Evolutionary conservation across 1,140 invertebrate species (phyloP).

Genomic region (Macrotrachela quadricornifera): DNA sequence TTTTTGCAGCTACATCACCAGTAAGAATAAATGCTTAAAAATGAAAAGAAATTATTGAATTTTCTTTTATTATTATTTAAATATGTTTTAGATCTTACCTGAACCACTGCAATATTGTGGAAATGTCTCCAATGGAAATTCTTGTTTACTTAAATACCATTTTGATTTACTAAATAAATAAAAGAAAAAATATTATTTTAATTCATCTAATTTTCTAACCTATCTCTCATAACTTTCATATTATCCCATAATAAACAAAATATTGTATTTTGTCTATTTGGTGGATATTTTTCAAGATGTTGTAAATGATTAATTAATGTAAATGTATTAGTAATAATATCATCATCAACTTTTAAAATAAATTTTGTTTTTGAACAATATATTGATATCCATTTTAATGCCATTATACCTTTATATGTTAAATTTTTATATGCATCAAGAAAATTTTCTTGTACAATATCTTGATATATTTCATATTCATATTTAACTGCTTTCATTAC

Average conservation of each 20-base stretch:
- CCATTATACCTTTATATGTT: slow-evolving; percentile 69
- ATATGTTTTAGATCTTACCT: too few species aligned
- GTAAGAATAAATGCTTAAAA: too few species aligned
- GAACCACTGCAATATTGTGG: slow-evolving; percentile 32
- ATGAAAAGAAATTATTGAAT: too few species aligned
- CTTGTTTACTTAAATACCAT: slow-evolving; percentile 27
- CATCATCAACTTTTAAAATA: slow-evolving; percentile 54
- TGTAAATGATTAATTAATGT: not conserved
- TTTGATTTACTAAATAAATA: slow-evolving; percentile 29
- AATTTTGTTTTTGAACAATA: slow-evolving; percentile 41
- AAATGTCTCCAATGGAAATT: slow-evolving; percentile 24
- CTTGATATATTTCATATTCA: slow-evolving; percentile 38
- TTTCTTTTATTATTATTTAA: too few species aligned
- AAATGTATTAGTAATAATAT: slow-evolving; percentile 12
- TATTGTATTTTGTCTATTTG: too few species aligned
- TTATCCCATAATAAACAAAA: slow-evolving; percentile 22
- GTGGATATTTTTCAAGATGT: not conserved
- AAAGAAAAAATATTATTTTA: too few species aligned
- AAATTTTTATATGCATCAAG: slow-evolving; percentile 57
- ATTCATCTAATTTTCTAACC: too few species aligned
- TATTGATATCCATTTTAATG: slow-evolving; percentile 45
- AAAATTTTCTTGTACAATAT: slow-evolving; percentile 30
- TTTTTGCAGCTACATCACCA: too few species aligned
- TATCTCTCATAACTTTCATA: slow-evolving; percentile 22
- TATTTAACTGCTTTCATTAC: slow-evolving; percentile 33